These are phyloP conservation scores for Imbricaverruca yamaguchii DNA, from an alignment of 2,888 invertebrate genomes.

Conservation along the genomic window DNA sequence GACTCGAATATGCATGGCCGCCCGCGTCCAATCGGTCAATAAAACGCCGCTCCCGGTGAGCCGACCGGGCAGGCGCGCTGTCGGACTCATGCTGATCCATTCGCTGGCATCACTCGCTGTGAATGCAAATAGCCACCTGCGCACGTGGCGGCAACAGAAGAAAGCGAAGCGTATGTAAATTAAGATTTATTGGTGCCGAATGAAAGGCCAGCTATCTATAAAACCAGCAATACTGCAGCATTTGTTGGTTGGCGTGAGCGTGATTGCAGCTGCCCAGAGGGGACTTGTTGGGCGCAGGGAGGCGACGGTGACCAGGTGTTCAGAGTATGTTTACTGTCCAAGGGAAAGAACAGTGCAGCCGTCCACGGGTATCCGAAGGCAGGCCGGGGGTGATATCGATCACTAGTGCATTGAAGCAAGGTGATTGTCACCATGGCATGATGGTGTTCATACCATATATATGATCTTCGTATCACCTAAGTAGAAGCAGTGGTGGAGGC, in stretches of 20 bases:
- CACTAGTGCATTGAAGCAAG: too few relatives aligned
- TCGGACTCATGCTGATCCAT: neutral
- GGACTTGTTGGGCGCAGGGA: too few relatives aligned
- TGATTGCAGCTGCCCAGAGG: neutral
- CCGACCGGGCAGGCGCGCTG: neutral
- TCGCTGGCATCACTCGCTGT: neutral
- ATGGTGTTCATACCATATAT: too few relatives aligned
- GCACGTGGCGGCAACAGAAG: neutral
- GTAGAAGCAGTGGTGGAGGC: too few relatives aligned
- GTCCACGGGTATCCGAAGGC: too few relatives aligned
- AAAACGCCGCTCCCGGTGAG: neutral
- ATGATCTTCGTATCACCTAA: too few relatives aligned
- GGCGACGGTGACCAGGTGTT: too few relatives aligned
- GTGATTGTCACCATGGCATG: too few relatives aligned
- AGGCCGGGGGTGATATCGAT: too few relatives aligned
- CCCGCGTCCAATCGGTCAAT: neutral
- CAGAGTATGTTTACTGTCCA: too few relatives aligned
- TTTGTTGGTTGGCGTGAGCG: neutral
- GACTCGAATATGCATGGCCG: neutral
- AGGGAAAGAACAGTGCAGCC: too few relatives aligned
- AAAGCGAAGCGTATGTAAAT: neutral
- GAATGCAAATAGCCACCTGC: neutral
- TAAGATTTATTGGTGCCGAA: neutral
- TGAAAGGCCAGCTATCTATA: neutral
- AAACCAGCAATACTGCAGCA: neutral